Conservation (phyloP, 2,113 vertebrate genomes). For the Genyomyrus donnyi region DNA sequence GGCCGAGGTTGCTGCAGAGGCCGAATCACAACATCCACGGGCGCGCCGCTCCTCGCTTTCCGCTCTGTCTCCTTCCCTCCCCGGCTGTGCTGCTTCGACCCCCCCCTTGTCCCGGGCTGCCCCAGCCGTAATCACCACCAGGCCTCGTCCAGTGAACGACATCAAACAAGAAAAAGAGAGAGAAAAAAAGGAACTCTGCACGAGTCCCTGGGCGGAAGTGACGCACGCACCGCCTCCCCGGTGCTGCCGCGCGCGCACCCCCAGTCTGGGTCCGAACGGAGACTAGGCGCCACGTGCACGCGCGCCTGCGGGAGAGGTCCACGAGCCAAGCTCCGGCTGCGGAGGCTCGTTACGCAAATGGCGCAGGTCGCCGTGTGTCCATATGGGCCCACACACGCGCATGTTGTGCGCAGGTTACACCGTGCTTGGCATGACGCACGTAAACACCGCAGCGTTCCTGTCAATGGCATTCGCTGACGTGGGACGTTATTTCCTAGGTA, state of each 20-base stretch:
- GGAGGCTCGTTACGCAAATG: background rate
- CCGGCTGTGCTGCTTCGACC: background rate
- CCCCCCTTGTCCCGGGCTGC: background rate
- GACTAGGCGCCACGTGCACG: background rate
- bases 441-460: background rate
- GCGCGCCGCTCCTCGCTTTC: background rate
- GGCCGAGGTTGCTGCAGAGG: background rate
- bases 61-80: background rate
- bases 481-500: background rate
- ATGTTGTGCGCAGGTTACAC: background rate
- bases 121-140: background rate
- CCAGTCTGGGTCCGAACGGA: background rate
- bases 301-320: background rate
- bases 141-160: conserved; percentile 8
- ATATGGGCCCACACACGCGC: background rate
- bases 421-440: background rate
- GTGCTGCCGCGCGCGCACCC: background rate
- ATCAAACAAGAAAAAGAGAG: background rate
- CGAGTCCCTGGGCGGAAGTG: conserved; percentile 15
- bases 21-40: background rate
- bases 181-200: conserved; percentile 17
- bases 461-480: background rate
- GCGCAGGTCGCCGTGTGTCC: background rate
- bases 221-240: conserved; percentile 1
- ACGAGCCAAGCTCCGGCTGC: background rate